phyloP scores from a whole-genome alignment of 1,140 invertebrate genomes.

The Lucilia sericata region DNA sequence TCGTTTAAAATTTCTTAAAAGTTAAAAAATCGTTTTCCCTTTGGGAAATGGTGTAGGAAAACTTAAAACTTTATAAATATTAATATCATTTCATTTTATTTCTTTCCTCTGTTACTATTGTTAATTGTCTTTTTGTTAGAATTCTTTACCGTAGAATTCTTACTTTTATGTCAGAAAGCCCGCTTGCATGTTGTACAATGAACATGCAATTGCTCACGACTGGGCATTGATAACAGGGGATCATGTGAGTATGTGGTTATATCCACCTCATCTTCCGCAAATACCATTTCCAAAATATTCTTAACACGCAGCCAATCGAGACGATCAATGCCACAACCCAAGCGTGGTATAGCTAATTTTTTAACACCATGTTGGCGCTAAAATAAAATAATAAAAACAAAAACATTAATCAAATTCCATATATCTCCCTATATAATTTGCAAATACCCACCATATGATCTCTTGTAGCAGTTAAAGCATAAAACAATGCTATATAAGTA shows the following conservation, averaged over 20 bases:
- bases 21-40: too few species aligned
- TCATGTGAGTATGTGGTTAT: constrained; percentile 70
- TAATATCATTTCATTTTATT: neutral
- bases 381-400: constrained; percentile 43
- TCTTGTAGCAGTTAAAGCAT: constrained; percentile 67
- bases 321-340: constrained; percentile 76
- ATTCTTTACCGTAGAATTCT: neutral
- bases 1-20: too few species aligned
- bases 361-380: constrained; percentile 67
- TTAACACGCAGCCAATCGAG: constrained; percentile 73
- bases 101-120: neutral
- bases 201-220: constrained; percentile 25
- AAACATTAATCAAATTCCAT: neutral
- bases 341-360: constrained; percentile 72
- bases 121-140: neutral
- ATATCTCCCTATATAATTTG: neutral
- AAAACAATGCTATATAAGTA: constrained; percentile 67
- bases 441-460: constrained; percentile 63
- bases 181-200: neutral
- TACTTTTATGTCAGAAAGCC: constrained; percentile 15
- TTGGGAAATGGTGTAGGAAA: neutral
- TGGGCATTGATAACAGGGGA: constrained; percentile 55
- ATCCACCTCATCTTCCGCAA: constrained; percentile 68
- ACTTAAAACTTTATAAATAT: constrained; percentile 25
- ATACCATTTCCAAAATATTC: constrained; percentile 70